phyloP scores from a whole-genome alignment of 2,113 vertebrate species.

The Brachirus orientalis region DNA sequence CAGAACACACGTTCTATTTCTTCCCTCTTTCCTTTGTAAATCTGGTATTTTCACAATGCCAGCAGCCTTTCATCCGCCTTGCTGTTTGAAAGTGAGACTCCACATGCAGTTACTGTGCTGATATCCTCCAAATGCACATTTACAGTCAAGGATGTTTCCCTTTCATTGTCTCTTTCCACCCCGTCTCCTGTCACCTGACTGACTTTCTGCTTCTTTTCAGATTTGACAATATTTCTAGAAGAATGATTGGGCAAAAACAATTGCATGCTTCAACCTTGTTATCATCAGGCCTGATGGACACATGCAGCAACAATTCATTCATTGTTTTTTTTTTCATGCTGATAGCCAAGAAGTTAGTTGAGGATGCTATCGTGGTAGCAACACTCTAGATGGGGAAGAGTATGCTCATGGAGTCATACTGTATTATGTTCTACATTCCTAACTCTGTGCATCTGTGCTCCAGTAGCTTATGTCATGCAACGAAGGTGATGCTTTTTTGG shows the following conservation, averaged over 20 bases:
- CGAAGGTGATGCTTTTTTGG: no score
- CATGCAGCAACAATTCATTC: no score
- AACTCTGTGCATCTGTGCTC: neutral
- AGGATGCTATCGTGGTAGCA: conserved; percentile 48
- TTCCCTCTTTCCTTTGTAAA: conserved; percentile 54
- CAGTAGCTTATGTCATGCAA: no score
- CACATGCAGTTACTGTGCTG: conserved; percentile 34
- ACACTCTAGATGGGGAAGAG: conserved; percentile 31
- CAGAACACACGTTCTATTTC: conserved; percentile 51
- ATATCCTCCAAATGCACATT: conserved; percentile 64
- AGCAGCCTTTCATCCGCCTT: conserved; percentile 63
- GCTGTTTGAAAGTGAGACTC: conserved; percentile 67
- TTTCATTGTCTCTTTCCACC: conserved; percentile 11
- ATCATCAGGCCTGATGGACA: conserved; percentile 38
- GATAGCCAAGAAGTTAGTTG: conserved; percentile 55
- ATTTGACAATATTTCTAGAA: conserved; percentile 42
- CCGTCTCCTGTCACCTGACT: conserved; percentile 23
- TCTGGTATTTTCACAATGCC: conserved; percentile 47
- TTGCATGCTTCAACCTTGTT: conserved; percentile 53
- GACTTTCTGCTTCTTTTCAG: conserved; percentile 31
- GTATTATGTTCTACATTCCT: neutral
- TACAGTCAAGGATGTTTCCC: conserved; percentile 38
- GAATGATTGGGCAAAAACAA: conserved; percentile 43
- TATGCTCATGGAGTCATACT: no score
- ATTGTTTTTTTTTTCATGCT: no score